Conservation (phyloP, 2,797 vertebrate genomes). For the Macropus fuliginosus region DNA sequence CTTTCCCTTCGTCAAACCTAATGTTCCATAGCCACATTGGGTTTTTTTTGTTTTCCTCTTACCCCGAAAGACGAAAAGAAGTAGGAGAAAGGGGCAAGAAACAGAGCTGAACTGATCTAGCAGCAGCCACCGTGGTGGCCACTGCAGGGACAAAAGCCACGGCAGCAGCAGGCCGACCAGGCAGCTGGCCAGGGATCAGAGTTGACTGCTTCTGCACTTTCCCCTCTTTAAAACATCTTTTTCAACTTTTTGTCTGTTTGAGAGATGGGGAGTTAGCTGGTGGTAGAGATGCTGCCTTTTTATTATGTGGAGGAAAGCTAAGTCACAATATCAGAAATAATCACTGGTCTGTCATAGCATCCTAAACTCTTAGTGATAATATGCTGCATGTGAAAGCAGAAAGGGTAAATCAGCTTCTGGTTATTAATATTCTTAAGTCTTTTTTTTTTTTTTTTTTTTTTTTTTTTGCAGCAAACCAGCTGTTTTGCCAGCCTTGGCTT, state of each 20-base stretch:
- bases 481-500: slow-evolving; percentile 48
- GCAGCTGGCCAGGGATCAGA: slow-evolving; percentile 23
- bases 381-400: slow-evolving; percentile 60
- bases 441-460: background rate
- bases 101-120: background rate
- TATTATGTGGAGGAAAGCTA: slow-evolving; percentile 10
- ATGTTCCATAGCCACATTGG: slow-evolving; percentile 76
- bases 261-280: background rate
- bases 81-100: background rate
- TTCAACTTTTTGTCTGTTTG: fast-evolving
- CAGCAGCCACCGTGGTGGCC: fast-evolving
- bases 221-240: fast-evolving
- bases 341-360: slow-evolving; percentile 72
- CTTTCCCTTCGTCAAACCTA: slow-evolving; percentile 77
- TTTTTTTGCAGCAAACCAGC: slow-evolving; percentile 60
- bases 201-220: fast-evolving
- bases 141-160: fast-evolving
- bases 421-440: slow-evolving; percentile 69
- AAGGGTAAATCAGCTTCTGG: slow-evolving; percentile 65
- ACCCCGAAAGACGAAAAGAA: background rate
- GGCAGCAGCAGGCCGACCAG: background rate
- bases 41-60: background rate
- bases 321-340: slow-evolving; percentile 78
- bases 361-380: slow-evolving; percentile 75
- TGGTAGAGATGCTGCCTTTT: background rate